These are phyloP conservation scores for Porites evermanni DNA, from an alignment of 92 coral and sea anemone species.

Conservation along the genomic window DNA sequence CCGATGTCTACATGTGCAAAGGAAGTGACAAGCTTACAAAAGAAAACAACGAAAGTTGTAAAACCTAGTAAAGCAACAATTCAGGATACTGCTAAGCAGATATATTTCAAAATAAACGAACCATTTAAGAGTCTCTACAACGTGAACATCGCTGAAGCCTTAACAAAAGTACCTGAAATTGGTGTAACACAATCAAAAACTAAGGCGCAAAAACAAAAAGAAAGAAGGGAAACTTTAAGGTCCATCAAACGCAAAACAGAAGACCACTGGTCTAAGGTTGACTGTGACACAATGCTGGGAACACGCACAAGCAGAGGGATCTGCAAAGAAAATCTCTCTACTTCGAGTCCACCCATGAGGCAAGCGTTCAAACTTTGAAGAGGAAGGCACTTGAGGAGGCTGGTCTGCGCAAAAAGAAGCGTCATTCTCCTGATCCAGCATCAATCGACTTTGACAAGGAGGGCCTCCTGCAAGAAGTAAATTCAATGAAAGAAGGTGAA, in stretches of 20 bases:
- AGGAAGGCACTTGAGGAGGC: conserved; percentile 24
- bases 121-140: conserved; percentile 17
- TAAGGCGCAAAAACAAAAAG: conserved; percentile 6
- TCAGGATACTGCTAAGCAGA: background rate
- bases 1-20: background rate
- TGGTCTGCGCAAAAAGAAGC: conserved; percentile 12
- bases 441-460: conserved; percentile 9
- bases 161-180: conserved; percentile 19
- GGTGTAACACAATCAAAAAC: conserved; percentile 8
- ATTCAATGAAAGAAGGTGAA: conserved; percentile 28
- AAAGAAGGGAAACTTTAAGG: background rate
- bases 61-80: background rate
- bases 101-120: conserved; percentile 1
- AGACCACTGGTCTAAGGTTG: conserved; percentile 9
- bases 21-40: conserved; percentile 8
- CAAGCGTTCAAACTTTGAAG: background rate
- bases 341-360: conserved; percentile 22
- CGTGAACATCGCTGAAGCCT: background rate
- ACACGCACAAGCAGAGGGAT: conserved; percentile 22
- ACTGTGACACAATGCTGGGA: conserved; percentile 33
- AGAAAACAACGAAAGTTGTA: background rate
- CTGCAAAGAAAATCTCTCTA: conserved; percentile 6
- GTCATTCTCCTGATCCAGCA: conserved; percentile 26
- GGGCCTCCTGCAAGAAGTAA: conserved; percentile 27
- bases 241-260: background rate